Evolutionary conservation across 2,888 invertebrate species (phyloP).

Genomic region (Chloroclysta siterata): DNA sequence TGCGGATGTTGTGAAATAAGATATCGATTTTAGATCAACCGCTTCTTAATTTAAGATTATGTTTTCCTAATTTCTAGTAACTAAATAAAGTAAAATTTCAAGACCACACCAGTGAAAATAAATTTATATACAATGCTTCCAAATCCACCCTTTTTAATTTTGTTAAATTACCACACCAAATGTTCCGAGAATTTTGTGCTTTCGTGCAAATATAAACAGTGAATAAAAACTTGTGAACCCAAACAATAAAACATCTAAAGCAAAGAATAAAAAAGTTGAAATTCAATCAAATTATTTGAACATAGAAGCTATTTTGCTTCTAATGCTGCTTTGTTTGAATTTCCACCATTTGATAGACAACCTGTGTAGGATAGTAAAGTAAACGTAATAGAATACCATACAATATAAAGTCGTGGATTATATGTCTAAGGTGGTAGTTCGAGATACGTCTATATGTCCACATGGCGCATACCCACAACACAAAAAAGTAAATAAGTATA

Average conservation of each 20-base stretch:
- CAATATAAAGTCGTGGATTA: too few species aligned
- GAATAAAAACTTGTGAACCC: constrained; percentile 22
- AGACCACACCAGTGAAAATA: constrained; percentile 31
- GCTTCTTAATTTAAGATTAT: background rate
- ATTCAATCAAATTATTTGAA: constrained; percentile 19
- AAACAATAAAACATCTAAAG: constrained; percentile 24
- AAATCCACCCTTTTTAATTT: constrained; percentile 42
- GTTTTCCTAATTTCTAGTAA: background rate
- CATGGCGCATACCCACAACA: too few species aligned
- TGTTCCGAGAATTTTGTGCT: constrained; percentile 26
- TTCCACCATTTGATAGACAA: constrained; percentile 21
- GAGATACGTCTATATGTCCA: too few species aligned
- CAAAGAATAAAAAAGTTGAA: constrained; percentile 22
- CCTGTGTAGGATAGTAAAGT: constrained; percentile 14
- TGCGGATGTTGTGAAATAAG: constrained; percentile 6
- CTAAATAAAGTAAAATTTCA: constrained; percentile 2
- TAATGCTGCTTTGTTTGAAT: constrained; percentile 24
- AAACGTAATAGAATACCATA: too few species aligned
- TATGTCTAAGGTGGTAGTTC: too few species aligned
- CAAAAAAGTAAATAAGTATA: too few species aligned
- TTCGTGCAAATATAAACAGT: constrained; percentile 29
- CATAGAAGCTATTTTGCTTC: background rate
- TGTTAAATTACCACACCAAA: constrained; percentile 40
- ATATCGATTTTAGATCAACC: constrained; percentile 8
- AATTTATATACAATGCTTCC: constrained; percentile 24